These are phyloP conservation scores for Eucera pruinosa DNA, from an alignment of 2,888 invertebrate genomes.

Conservation along the genomic window DNA sequence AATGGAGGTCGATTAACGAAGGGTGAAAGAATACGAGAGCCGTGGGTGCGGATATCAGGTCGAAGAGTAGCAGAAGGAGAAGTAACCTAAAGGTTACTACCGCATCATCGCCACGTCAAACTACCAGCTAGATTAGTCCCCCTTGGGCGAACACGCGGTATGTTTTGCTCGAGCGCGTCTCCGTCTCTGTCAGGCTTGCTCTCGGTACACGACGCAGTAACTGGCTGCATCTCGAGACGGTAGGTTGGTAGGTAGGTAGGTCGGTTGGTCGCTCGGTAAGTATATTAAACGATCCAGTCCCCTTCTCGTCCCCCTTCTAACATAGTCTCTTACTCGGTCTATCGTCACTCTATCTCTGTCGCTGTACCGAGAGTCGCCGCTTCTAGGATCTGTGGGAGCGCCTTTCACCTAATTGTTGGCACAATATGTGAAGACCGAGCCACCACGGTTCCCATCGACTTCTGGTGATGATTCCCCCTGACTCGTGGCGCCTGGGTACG, in stretches of 20 bases:
- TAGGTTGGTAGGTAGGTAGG: conserved; percentile 74
- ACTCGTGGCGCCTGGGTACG: conserved; percentile 65
- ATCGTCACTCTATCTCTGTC: conserved; percentile 37
- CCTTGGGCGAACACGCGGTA: conserved; percentile 78
- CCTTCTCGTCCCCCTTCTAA: conserved; percentile 19
- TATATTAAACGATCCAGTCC: conserved; percentile 80
- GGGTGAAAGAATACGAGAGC: conserved; percentile 11
- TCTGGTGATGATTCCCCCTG: conserved; percentile 71
- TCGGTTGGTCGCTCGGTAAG: conserved; percentile 74
- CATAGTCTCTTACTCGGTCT: conserved; percentile 36
- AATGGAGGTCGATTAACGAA: conserved; percentile 13
- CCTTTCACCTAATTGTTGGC: conserved; percentile 84
- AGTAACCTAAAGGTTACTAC: conserved; percentile 76
- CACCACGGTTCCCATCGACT: conserved; percentile 83
- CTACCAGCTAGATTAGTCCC: conserved; percentile 75
- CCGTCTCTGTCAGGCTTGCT: conserved; percentile 60
- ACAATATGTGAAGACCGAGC: conserved; percentile 84
- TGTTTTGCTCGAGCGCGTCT: conserved; percentile 71
- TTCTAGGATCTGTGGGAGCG: conserved; percentile 80
- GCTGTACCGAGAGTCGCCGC: conserved; percentile 47
- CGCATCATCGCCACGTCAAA: conserved; percentile 76
- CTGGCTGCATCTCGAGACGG: conserved; percentile 65
- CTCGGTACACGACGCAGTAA: conserved; percentile 66
- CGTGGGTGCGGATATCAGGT: conserved; percentile 59
- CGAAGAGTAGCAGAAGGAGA: conserved; percentile 52